Percentiles rank a stretch among this genome's conserved stretches.
These are phyloP conservation scores for Alectura lathami DNA, from an alignment of 2,113 vertebrate species.

Conservation along the genomic window DNA sequence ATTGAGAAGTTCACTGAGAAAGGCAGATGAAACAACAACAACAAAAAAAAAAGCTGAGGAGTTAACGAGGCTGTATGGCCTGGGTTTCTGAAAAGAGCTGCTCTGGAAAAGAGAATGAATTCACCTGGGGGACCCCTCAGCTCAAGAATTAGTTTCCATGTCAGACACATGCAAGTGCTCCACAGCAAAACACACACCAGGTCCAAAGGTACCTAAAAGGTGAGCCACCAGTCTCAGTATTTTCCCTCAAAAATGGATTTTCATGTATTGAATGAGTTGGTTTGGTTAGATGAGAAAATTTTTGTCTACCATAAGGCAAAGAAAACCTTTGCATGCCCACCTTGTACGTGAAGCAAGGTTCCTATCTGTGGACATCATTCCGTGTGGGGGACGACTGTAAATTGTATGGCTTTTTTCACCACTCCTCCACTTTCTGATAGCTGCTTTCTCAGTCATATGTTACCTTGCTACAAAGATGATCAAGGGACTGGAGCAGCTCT, in stretches of 20 bases:
- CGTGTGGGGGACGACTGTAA: background rate
- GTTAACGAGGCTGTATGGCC: background rate
- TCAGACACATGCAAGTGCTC: background rate
- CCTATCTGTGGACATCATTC: background rate
- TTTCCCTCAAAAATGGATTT: background rate
- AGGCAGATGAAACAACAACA: background rate
- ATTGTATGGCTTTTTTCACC: background rate
- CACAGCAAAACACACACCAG: background rate
- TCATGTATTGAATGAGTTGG: background rate
- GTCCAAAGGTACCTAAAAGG: background rate
- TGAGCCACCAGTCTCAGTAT: background rate
- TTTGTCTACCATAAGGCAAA: background rate
- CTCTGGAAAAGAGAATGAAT: background rate
- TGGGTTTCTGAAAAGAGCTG: background rate
- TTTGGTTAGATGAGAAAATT: background rate
- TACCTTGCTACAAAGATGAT: background rate
- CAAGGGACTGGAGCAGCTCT: background rate
- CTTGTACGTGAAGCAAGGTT: accelerated
- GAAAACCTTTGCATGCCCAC: background rate
- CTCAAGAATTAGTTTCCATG: background rate
- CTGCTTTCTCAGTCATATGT: background rate
- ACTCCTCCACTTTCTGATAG: background rate
- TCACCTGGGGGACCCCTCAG: background rate
- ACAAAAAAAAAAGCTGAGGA: too few relatives aligned
- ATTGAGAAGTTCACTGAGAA: background rate